phyloP scores from a whole-genome alignment of 1,140 invertebrate species.

The Lanistes nyassanus region DNA sequence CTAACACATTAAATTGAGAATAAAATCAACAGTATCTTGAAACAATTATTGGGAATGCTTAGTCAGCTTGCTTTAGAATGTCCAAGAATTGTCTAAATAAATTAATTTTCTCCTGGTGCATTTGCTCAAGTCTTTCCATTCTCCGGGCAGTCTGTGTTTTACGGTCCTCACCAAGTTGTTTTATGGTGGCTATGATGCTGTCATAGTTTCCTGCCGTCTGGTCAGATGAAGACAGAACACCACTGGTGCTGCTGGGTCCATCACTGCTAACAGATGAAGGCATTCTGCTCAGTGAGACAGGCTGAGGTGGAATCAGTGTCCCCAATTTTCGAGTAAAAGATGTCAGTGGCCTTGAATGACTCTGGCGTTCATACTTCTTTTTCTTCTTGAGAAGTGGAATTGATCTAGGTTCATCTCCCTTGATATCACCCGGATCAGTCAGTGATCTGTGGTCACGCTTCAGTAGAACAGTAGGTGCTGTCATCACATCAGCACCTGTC shows the following conservation, averaged over 20 bases:
- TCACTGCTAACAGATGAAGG: neutral
- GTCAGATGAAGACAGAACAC: neutral
- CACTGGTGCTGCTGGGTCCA: neutral
- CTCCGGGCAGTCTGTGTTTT: slow-evolving; percentile 5
- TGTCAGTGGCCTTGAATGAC: neutral
- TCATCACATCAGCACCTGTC: neutral
- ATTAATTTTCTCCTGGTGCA: slow-evolving; percentile 30
- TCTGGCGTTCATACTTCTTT: slow-evolving; percentile 12
- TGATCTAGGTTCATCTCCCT: neutral
- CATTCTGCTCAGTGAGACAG: neutral
- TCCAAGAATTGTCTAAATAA: slow-evolving; percentile 29
- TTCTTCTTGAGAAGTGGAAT: slow-evolving; percentile 9
- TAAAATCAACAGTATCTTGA: too few species aligned
- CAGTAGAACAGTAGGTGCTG: neutral
- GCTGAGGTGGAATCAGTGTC: neutral
- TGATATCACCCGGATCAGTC: too few species aligned
- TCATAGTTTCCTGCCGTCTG: neutral
- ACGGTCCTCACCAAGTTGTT: slow-evolving; percentile 21
- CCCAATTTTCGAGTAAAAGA: neutral
- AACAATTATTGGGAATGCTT: too few species aligned
- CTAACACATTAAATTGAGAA: too few species aligned
- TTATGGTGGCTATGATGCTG: neutral
- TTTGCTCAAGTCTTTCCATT: slow-evolving; percentile 26
- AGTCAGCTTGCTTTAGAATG: slow-evolving; percentile 15
- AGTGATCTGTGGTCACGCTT: neutral